These are phyloP conservation scores for Ophioderma brevispina DNA, from an alignment of 35 echinoderm and acorn worm species.

Conservation along the genomic window DNA sequence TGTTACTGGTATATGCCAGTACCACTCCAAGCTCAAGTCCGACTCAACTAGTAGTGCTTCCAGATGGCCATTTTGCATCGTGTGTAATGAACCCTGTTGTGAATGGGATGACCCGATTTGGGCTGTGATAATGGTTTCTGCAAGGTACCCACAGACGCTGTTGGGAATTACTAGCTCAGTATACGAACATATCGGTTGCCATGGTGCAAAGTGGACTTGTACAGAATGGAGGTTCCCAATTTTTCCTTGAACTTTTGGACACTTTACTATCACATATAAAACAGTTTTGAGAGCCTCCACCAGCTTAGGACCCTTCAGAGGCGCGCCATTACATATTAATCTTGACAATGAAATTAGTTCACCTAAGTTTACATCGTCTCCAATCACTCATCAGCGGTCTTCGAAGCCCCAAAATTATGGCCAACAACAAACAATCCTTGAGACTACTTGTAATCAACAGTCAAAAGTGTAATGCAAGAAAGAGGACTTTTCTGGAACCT, in stretches of 20 bases:
- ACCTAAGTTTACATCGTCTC: not conserved
- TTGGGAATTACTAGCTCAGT: not conserved
- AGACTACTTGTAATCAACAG: slow-evolving; percentile 19
- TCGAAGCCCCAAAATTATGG: not conserved
- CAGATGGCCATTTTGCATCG: not conserved
- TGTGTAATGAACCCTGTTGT: not conserved
- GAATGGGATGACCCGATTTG: not conserved
- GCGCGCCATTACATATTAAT: not conserved
- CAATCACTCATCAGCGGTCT: not conserved
- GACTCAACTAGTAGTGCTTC: not conserved
- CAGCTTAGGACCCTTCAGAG: not conserved
- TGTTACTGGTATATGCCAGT: not conserved
- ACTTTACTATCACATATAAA: not conserved
- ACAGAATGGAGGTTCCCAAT: not conserved
- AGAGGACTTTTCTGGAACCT: not conserved
- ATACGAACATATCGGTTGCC: not conserved
- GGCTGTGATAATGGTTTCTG: not conserved
- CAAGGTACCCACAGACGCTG: not conserved
- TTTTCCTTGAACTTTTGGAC: not conserved
- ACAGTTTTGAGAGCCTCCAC: not conserved
- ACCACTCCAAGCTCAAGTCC: not conserved
- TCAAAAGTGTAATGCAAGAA: slow-evolving; percentile 18
- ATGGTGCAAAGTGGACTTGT: not conserved
- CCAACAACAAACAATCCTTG: not conserved
- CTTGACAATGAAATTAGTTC: not conserved